These are phyloP conservation scores for Papilio dardanus DNA, from an alignment of 1,140 invertebrate genomes.

Conservation along the genomic window DNA sequence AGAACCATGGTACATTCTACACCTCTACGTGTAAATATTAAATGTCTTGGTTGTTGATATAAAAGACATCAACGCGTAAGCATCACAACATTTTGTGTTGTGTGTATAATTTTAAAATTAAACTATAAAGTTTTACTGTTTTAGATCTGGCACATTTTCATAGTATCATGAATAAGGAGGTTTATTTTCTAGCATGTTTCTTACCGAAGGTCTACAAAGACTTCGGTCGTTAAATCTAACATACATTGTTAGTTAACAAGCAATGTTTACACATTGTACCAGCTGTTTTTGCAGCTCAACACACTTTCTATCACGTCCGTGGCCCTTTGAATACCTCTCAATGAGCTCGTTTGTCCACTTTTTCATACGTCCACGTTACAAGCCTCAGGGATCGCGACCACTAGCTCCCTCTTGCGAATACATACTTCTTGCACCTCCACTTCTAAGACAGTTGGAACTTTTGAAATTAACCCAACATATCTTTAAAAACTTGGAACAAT, in stretches of 20 bases:
- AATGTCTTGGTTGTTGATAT: background rate
- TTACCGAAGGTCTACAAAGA: background rate
- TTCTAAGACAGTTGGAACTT: constrained; percentile 29
- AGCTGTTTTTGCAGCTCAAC: constrained; percentile 35
- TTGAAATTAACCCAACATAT: constrained; percentile 11
- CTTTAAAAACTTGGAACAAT: constrained; percentile 35
- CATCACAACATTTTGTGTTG: background rate
- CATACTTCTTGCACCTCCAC: constrained; percentile 11
- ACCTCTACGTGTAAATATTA: background rate
- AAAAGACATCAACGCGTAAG: background rate
- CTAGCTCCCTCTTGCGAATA: constrained; percentile 15
- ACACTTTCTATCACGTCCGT: constrained; percentile 36
- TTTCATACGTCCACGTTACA: constrained; percentile 17
- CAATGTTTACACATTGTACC: constrained; percentile 32
- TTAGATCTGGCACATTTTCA: constrained; percentile 1
- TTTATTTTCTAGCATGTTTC: constrained; percentile 20
- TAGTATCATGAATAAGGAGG: constrained; percentile 24
- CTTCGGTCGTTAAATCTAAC: constrained; percentile 7
- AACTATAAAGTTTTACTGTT: constrained; percentile 2
- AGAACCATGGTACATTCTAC: background rate
- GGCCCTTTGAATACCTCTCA: constrained; percentile 36
- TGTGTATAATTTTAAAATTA: background rate
- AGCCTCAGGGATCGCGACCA: constrained; percentile 15
- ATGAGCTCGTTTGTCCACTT: constrained; percentile 27
- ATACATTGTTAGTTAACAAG: constrained; percentile 37